Evolutionary conservation across 2,888 invertebrate genomes (phyloP), one percentile per base, ranked within the genome.

Genomic region (Chrysomela aeneicollis): DNA sequence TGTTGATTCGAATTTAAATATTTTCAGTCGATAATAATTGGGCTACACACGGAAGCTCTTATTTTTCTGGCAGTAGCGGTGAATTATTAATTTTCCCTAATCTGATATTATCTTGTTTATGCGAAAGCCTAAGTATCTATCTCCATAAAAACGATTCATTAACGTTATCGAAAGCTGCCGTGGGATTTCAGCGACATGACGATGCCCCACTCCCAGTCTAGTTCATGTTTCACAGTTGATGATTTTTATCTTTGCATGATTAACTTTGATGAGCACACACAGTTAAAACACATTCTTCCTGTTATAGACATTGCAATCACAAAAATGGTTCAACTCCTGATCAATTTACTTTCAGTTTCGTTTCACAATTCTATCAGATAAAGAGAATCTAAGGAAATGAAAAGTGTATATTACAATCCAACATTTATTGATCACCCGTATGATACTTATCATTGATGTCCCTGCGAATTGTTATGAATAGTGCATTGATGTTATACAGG

Each of bases 111-210:
- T 46, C 15, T 57, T 57, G 57, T 47, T 57, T 46, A 26, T 21
- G 46, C 26, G 17, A 46, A 30, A 15, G 30, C 37, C 17, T 26
- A 57, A 42, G 21, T 57, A 57, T 57, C 26, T 42, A 42, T 42
- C 57, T 19, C 42, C 22, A 57, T 57, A 26, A 57, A 46, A 57
- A 57, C 30, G 46, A 57, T 57, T 57, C 46, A 57, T 57, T 57
- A 57, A 57, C 46, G 22, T 46, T 57, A 57, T 57, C 47, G 26
- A 26, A 17, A 26, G 22, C 22, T 46, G 26, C 46, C 17, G 46
- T 21, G 46, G 57, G 57, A 57, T 55, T 55, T 55, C 54, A 18
- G 21, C 26, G 6, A 37, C 5, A 17, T 9, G 57, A 57, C 30
- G 17, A n/a, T 26, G 46, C 46, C 21, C 37, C 26, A 46, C 37